Percentiles rank a stretch among this genome's conserved stretches.
phyloP scores from a whole-genome alignment of 1,140 invertebrate species.

The Bombus confusus region DNA sequence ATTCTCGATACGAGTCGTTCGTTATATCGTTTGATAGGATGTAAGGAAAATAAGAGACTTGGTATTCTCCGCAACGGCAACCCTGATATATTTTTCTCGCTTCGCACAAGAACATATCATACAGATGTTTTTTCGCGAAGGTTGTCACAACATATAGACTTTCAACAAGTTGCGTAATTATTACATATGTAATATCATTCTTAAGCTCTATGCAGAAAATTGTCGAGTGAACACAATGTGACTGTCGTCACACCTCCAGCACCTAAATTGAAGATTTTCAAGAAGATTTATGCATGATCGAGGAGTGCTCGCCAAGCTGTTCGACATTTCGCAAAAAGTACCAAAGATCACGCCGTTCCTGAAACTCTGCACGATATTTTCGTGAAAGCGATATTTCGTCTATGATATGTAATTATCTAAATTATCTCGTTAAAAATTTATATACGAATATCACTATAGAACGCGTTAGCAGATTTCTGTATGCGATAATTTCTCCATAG shows the following conservation, averaged over 20 bases:
- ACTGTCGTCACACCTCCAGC: slow-evolving; percentile 29
- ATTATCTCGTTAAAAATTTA: neutral
- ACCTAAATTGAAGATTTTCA: slow-evolving; percentile 31
- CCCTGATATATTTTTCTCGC: slow-evolving; percentile 30
- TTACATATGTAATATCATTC: slow-evolving; percentile 38
- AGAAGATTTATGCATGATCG: slow-evolving; percentile 32
- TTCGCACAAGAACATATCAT: slow-evolving; percentile 34
- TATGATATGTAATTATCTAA: neutral
- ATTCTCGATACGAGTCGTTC: neutral
- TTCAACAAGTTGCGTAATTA: slow-evolving; percentile 42
- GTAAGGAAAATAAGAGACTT: slow-evolving; percentile 4
- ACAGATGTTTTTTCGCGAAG: slow-evolving; percentile 31
- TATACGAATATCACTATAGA: neutral
- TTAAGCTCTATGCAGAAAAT: slow-evolving; percentile 52
- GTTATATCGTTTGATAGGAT: neutral
- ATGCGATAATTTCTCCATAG: neutral
- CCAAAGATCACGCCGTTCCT: slow-evolving; percentile 23
- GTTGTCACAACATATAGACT: slow-evolving; percentile 21
- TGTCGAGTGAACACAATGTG: slow-evolving; percentile 50
- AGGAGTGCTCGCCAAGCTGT: slow-evolving; percentile 7
- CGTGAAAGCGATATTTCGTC: neutral
- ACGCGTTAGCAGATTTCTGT: neutral
- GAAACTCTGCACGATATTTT: neutral
- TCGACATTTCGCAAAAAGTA: slow-evolving; percentile 37
- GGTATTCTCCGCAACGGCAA: slow-evolving; percentile 26